Base-by-base conservation (phyloP, 2,113 vertebrate species). In the Bufo bufo region DNA sequence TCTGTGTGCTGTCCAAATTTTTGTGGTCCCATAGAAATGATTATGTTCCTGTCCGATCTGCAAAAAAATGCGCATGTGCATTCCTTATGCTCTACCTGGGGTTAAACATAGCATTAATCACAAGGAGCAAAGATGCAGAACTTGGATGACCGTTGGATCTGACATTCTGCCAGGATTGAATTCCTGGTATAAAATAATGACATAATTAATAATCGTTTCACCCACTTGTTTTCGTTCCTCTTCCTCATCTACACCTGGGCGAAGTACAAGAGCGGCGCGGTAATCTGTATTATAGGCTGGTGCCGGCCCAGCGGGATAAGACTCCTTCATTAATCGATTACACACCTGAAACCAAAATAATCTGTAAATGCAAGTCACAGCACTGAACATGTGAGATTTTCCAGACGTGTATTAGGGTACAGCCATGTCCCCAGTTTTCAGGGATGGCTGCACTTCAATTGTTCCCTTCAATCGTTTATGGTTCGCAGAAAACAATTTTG, bases 181-280 rank as follows among this genome's bases (percentile, higher is more conserved):
- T 50, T 23, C 20, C 49, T 16, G 8, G 9, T 52, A 43, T 50
- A 50, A 83, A 66, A 14, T n/a, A 5, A 13, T 17, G 47, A 82
- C 16, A 4, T 50, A 3, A 47, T 13, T 16, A 2, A 20, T 52
- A 43, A 4, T 9, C 13, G 20, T 10, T 82, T 0, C 66, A 90
- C 91, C 69, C 89, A 97, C 96, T 94, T 97, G 95, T 90, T 96
- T 97, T 92, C 92, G 97, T 33, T 93, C 90, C 81, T 97, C 94
- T 89, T 97, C 96, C 80, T 92, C 89, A 85, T 97, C 94, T 20
- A 89, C 89, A 59, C 93, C 94, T 90, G 95, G 93, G 95, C 95
- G 96, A 83, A 96, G 90, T 0, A 91, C 13, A 6, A 82, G 88
- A 1, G 91, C 45, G 79, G 87, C 72, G 23, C 56, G 93, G 88